Conservation (phyloP, 2,797 vertebrate species). For the Sebastes steindachneri region DNA sequence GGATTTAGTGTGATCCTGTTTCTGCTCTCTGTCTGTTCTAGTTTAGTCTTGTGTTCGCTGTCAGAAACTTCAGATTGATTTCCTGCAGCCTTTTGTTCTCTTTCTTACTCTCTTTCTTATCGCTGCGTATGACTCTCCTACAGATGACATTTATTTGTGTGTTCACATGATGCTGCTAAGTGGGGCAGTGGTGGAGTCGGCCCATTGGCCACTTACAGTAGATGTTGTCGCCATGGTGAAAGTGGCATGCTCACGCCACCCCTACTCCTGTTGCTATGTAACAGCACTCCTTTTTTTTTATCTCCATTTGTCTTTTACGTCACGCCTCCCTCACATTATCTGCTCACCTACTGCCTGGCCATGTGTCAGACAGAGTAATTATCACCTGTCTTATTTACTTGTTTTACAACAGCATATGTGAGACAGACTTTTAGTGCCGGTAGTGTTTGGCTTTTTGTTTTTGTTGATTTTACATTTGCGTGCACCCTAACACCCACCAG, state of each 20-base stretch:
- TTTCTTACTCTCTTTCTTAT: not conserved
- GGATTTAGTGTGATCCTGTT: constrained; percentile 15
- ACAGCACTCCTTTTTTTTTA: constrained; percentile 27
- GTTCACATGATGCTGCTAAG: constrained; percentile 21
- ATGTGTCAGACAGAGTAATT: not conserved
- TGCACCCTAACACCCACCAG: constrained; percentile 37
- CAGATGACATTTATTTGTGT: constrained; percentile 23
- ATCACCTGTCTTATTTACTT: not conserved
- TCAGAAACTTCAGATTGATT: not conserved
- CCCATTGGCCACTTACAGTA: constrained; percentile 51
- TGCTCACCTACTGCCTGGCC: constrained; percentile 14
- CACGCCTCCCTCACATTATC: constrained; percentile 44
- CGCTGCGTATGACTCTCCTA: not conserved
- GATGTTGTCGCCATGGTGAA: constrained; percentile 73
- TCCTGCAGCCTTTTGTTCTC: not conserved
- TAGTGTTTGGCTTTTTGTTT: not conserved
- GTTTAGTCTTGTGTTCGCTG: not conserved
- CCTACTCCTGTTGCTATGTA: constrained; percentile 59
- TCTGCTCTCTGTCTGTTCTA: not conserved
- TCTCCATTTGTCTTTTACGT: constrained; percentile 41
- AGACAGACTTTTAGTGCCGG: constrained; percentile 2
- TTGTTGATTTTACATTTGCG: not conserved
- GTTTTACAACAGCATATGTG: not conserved
- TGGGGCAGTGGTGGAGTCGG: constrained; percentile 23
- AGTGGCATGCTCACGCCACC: constrained; percentile 27